Base-by-base conservation (phyloP, 2,797 vertebrate species). In the Bryconaethiops microstoma region DNA sequence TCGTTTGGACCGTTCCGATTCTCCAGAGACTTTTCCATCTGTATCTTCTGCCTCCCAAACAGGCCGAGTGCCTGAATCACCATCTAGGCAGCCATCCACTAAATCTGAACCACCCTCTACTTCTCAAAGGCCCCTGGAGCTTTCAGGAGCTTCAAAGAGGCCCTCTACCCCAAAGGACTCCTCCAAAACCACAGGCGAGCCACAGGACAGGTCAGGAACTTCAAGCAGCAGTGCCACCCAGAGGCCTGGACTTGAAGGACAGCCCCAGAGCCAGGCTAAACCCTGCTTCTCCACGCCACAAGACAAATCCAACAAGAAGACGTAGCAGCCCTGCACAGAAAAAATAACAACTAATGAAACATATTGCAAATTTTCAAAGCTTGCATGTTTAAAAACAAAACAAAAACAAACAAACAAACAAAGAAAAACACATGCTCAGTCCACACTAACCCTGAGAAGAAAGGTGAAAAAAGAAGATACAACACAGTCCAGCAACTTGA, bases 271-370 rank as follows among this genome's bases (percentile, higher is more conserved):
- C 67, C 86, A 80, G 65, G 78, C n/a, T 77, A 85, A 40, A 82
- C 76, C 73, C 10, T 48, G 8, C 76, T 7, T 86, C 74, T 74
- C 90, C 55, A 70, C 82, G 0, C 91, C 89, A 83, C 94, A 92
- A 45, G 93, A 94, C 84, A 94, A 95, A 93, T 87, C 91, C 84
- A 86, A 88, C 84, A 96, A 94, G 92, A 96, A 94, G 92, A 96
- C 96, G 90, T 98, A 98, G 94, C 94, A 93, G 84, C 80, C 69
- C 86, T 88, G 67, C 88, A 79, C 65, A 67, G 42, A 71, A 29
- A 75, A 35, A 42, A 63, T 17, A 63, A 29, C 23, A 64, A 19
- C 29, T 16, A 64, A 14, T 17, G 8, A 52, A 29, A 25, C 45
- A 12, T 70, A 70, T 35, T 45, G 17, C 16, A 39, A 39, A 23